These are phyloP conservation scores for Acleris cristana DNA, from an alignment of 2,888 invertebrate species.

Conservation along the genomic window DNA sequence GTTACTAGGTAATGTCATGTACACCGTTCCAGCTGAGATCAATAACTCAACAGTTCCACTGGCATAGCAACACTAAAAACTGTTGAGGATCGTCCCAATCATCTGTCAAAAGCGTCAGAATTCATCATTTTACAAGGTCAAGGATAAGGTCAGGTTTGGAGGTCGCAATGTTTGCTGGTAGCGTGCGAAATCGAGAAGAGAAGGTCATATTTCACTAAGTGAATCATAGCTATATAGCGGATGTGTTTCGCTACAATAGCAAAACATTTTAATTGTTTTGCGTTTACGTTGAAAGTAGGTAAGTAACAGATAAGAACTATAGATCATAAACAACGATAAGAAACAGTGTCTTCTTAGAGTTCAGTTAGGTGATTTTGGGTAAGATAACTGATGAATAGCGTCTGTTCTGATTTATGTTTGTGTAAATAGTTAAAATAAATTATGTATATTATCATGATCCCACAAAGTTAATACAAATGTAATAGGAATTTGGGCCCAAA, in stretches of 20 bases:
- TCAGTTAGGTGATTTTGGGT: too few relatives aligned
- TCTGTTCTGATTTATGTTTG: too few relatives aligned
- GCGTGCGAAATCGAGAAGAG: constrained; percentile 35
- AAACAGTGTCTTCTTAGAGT: too few relatives aligned
- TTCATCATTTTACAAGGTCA: constrained; percentile 48
- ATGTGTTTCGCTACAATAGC: too few relatives aligned
- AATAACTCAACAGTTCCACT: constrained; percentile 14
- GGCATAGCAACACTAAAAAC: constrained; percentile 1
- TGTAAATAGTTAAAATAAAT: too few relatives aligned
- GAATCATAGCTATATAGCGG: too few relatives aligned
- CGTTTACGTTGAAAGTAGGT: background rate
- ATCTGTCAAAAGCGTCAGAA: constrained; percentile 48
- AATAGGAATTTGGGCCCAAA: too few relatives aligned
- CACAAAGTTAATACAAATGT: too few relatives aligned
- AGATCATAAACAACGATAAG: too few relatives aligned
- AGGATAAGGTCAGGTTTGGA: constrained; percentile 40
- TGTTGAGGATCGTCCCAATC: background rate
- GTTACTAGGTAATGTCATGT: background rate
- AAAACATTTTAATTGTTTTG: too few relatives aligned
- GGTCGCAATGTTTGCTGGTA: constrained; percentile 26
- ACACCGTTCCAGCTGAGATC: background rate
- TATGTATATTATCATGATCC: too few relatives aligned
- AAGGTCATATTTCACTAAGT: constrained; percentile 29
- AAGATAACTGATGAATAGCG: too few relatives aligned
- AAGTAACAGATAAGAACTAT: background rate